Evolutionary conservation across 1,140 invertebrate genomes (phyloP).

Genomic region (Meloidogyne hapla): DNA sequence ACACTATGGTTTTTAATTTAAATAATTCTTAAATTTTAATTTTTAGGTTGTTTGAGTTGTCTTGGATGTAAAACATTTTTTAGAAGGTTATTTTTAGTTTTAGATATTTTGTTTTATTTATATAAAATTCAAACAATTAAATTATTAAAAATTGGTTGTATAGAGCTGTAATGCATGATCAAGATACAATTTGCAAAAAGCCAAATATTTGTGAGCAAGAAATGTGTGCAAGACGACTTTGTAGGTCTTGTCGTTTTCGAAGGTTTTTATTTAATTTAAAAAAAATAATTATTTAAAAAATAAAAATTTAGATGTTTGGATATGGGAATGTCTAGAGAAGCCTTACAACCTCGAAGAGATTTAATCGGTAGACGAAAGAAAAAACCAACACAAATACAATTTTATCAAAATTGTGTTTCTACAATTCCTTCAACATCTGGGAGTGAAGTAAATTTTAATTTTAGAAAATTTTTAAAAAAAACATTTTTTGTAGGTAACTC

Average conservation of each 20-base stretch:
- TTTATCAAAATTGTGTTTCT: slow-evolving; percentile 24
- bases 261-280: neutral
- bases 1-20: slow-evolving; percentile 81
- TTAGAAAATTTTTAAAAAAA: neutral
- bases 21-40: slow-evolving; percentile 68
- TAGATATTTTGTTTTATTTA: no score
- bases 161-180: slow-evolving; percentile 64
- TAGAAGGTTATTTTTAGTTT: slow-evolving; percentile 21
- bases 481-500: neutral
- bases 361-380: slow-evolving; percentile 19
- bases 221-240: slow-evolving; percentile 76
- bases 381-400: slow-evolving; percentile 12
- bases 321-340: slow-evolving; percentile 72
- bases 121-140: no score
- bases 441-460: slow-evolving; percentile 10
- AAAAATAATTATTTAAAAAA: neutral
- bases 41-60: slow-evolving; percentile 42
- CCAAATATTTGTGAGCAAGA: slow-evolving; percentile 84
- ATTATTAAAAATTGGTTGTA: no score
- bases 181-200: slow-evolving; percentile 54
- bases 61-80: slow-evolving; percentile 81
- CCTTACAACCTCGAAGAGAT: slow-evolving; percentile 14
- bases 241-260: slow-evolving; percentile 24
- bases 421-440: slow-evolving; percentile 8
- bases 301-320: slow-evolving; percentile 68